Base-by-base conservation (phyloP, 2,888 invertebrate species). In the Molanna angustata region DNA sequence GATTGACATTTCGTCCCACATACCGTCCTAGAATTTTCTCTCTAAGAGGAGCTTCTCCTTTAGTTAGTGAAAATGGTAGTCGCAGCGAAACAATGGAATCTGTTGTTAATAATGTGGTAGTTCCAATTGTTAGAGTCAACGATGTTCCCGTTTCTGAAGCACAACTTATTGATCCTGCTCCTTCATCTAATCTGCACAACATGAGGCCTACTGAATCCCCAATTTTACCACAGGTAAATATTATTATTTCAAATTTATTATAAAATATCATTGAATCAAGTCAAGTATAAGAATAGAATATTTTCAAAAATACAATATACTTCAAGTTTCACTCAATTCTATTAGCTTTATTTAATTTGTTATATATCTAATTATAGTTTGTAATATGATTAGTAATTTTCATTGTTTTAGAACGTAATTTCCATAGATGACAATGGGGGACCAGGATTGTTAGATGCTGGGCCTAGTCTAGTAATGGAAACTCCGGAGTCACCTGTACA, bases 401-500 rank as follows among this genome's bases (percentile, higher is more conserved):
- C n/a, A n/a, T n/a, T n/a, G n/a, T 53, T 57, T 3, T 59, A 76
- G 76, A 76, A 76, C 55, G 73, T 74, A 4, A 71, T 76, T 70
- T 68, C 73, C 16, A 67, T 80, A 18, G 81, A 82, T 46, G 77
- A 79, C 2, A 74, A 73, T 3, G 65, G 63, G 13, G 66, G 64
- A 52, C 65, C 67, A 3, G 69, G 69, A 59, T 68, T 69, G 2
- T 68, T 71, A 41, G 72, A 72, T 61, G 70, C 64, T 62, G 63
- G 27, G 3, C 60, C 57, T 4, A 62, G 63, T 71, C 69, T 78
- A 61, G 70, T 75, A 56, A 74, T 78, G 6, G 76, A 76, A 57
- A 73, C 80, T 3, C 74, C 84, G 40, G 79, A 84, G 21, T 80
- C 83, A 40, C 82, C 84, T 37, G 85, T 85, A 61, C 88, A 90